These are phyloP conservation scores for Pogonophryne albipinna DNA, from an alignment of 2,797 vertebrate genomes.

Conservation along the genomic window DNA sequence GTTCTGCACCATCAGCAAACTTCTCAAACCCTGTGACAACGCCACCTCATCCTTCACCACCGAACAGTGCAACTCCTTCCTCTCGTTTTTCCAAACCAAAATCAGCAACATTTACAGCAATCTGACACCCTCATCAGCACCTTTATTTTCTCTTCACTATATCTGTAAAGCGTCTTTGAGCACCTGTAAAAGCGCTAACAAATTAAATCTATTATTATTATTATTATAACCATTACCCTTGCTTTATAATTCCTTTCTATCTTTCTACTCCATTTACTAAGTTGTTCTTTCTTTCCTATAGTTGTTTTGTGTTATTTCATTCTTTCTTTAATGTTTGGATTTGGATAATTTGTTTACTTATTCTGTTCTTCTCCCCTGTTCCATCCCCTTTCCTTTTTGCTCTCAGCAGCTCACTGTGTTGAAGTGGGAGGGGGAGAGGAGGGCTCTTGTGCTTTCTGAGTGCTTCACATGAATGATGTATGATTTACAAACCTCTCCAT, in stretches of 20 bases:
- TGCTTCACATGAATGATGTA: conserved; percentile 82
- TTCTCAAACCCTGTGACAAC: too few relatives aligned
- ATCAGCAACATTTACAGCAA: too few relatives aligned
- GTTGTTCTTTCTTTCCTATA: not conserved
- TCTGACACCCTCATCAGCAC: too few relatives aligned
- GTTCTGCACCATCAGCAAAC: too few relatives aligned
- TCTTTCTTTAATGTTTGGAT: not conserved
- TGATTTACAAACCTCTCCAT: conserved; percentile 83
- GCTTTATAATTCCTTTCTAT: not conserved
- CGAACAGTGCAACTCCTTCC: too few relatives aligned
- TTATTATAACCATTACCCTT: not conserved
- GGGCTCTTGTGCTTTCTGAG: conserved; percentile 54
- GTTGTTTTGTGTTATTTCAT: not conserved
- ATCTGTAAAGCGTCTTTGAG: too few relatives aligned
- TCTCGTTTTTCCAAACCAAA: too few relatives aligned
- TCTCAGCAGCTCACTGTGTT: conserved; percentile 2
- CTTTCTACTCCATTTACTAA: too few relatives aligned
- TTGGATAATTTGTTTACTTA: not conserved
- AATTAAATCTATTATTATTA: too few relatives aligned
- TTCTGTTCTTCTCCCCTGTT: not conserved
- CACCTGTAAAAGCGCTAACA: too few relatives aligned
- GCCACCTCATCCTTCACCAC: too few relatives aligned
- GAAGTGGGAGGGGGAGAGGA: conserved; percentile 14
- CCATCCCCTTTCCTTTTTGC: not conserved
- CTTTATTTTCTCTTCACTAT: too few relatives aligned